Evolutionary conservation across 2,797 vertebrate genomes (phyloP).

Genomic region (Parauchenoglanis punctatus): DNA sequence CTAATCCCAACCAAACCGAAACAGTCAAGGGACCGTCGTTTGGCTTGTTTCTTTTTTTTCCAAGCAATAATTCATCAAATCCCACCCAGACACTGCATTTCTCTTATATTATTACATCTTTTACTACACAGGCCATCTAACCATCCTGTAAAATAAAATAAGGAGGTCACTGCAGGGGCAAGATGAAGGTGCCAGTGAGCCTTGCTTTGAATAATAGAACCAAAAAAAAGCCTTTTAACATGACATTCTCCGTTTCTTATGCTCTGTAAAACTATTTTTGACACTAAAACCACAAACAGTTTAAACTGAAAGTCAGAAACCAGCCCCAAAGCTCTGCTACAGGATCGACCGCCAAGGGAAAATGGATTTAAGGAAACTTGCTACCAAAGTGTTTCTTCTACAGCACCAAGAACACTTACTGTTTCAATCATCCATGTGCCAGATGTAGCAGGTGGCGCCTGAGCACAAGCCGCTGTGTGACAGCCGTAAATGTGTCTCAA

Average conservation of each 20-base stretch:
- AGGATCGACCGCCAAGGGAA: not conserved
- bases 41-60: not conserved
- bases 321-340: not conserved
- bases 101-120: not conserved
- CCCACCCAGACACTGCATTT: not conserved
- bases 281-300: not conserved
- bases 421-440: slow-evolving; percentile 16
- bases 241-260: not conserved
- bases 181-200: not conserved
- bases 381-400: not conserved
- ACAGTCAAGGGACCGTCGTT: not conserved
- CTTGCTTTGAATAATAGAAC: not conserved
- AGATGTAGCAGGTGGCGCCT: slow-evolving; percentile 20
- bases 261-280: not conserved
- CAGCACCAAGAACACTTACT: not conserved
- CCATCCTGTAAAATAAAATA: not conserved
- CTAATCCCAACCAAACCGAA: not conserved
- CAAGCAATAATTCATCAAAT: not conserved
- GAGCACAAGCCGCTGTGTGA: slow-evolving; percentile 8
- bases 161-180: not conserved
- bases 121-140: not conserved
- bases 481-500: not conserved
- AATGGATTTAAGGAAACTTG: slow-evolving; percentile 1
- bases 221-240: not conserved
- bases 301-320: not conserved